These are phyloP conservation scores for Microtus richardsoni DNA, from an alignment of 2,113 vertebrate genomes.

Conservation along the genomic window DNA sequence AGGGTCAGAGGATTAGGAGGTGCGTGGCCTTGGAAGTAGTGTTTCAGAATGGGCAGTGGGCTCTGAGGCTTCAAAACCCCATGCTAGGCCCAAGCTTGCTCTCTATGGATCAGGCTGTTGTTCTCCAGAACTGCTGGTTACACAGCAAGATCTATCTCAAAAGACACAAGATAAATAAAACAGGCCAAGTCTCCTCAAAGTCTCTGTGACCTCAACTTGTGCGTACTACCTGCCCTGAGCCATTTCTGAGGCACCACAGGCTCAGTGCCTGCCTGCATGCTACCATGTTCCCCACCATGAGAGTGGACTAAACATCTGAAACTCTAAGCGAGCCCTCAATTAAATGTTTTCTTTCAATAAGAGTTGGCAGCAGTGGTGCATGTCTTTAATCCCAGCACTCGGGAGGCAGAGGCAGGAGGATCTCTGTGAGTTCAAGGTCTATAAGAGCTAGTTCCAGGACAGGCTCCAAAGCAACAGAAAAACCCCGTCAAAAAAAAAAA, in stretches of 20 bases:
- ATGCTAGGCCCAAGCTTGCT: neutral
- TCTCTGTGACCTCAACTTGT: neutral
- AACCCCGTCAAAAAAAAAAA: too few species aligned
- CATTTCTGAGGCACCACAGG: neutral
- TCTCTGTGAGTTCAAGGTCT: too few species aligned
- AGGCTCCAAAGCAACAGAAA: too few species aligned
- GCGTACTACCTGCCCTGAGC: neutral
- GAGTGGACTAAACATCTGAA: neutral
- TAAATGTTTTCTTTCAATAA: neutral
- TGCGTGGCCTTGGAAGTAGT: neutral
- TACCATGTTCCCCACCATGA: fast-evolving
- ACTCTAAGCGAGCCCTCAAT: neutral
- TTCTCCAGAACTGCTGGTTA: neutral
- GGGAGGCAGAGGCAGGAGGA: too few species aligned
- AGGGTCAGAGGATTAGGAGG: neutral
- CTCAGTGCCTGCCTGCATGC: neutral
- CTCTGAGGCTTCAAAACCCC: neutral
- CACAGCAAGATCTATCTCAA: neutral
- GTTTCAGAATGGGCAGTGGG: neutral
- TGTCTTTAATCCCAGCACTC: too few species aligned
- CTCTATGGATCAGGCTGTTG: neutral
- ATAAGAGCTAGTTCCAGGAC: too few species aligned
- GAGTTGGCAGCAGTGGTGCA: too few species aligned
- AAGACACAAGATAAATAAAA: neutral
- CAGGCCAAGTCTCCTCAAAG: neutral